Conservation (phyloP, 2,113 vertebrate species). For the Haplochromis burtoni region DNA sequence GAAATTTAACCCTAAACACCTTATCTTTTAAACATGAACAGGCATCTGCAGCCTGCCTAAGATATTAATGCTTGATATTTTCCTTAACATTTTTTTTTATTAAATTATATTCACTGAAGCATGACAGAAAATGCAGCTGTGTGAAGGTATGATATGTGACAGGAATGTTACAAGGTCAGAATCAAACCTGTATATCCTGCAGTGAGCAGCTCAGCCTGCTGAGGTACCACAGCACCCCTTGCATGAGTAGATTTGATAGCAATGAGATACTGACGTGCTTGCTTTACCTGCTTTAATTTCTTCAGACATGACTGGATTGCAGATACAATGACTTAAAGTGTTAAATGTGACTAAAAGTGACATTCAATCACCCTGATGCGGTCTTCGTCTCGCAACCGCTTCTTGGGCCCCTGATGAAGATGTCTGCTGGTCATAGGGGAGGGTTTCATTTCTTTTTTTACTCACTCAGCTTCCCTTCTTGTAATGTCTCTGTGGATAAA, state of each 20-base stretch:
- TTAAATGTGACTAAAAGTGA: conserved; percentile 26
- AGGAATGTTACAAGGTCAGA: conserved; percentile 7
- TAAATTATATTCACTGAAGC: background rate
- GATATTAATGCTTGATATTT: conserved; percentile 29
- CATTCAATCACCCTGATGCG: background rate
- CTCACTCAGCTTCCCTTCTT: background rate
- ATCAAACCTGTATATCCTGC: background rate
- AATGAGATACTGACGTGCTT: background rate
- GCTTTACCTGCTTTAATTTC: conserved; percentile 25
- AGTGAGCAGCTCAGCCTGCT: background rate
- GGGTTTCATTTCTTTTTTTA: background rate
- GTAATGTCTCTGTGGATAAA: background rate
- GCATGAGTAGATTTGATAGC: conserved; percentile 13
- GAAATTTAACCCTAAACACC: conserved; percentile 21
- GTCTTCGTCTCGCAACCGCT: background rate
- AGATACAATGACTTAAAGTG: conserved; percentile 10
- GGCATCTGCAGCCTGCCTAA: background rate
- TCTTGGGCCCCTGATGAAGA: conserved; percentile 25
- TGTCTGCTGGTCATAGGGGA: background rate
- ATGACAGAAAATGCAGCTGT: background rate
- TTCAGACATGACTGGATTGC: conserved; percentile 3
- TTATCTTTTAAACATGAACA: conserved; percentile 60
- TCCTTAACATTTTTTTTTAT: background rate
- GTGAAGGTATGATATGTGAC: background rate
- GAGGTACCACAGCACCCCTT: background rate